Base-by-base conservation (phyloP, 2,888 invertebrate species). In the Drosophila subsilvestris region DNA sequence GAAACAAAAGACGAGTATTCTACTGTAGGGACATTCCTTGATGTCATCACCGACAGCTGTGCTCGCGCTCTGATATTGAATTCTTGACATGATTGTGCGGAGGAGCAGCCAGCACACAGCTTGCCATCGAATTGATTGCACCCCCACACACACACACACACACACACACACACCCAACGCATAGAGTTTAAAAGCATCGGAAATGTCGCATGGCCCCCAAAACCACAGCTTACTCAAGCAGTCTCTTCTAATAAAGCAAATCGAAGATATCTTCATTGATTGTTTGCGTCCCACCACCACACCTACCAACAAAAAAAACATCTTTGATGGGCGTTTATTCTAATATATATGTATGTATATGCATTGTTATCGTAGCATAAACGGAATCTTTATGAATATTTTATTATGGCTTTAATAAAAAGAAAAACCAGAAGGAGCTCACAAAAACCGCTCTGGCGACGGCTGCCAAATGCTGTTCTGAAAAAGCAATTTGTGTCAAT, bases 401-500 rank as follows among this genome's bases (percentile, higher is more conserved):
- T 90, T 88, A 89, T 88, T 81, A 81, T 76, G 76, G 70, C 76
- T 79, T 81, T 76, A 80, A 85, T 86, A 86, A 86, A 77, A 76
- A 69, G 48, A 48, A 63, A 27, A 25, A 32, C 54, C 44, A 51
- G 20, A 48, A 63, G 58, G 25, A 51, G 43, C 51, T 17, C 47
- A 17, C 20, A 51, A 60, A 27, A 27, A 27, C 14, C 37, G 6
- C 37, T 37, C 37, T n/a, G 37, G 37, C 69, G 47, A 58, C 67
- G 58, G 44, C 75, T 70, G 45, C 42, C 63, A 72, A 67, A 63
- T 62, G 61, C 57, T 63, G 74, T 63, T 67, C 74, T 71, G 53
- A 79, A 86, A 76, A 78, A 82, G 89, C 86, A 89, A 89, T 89
- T 89, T 89, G 85, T 89, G 83, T 76, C 90, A 89, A 89, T 89